Evolutionary conservation across 2,797 vertebrate genomes (phyloP), one percentile per base, ranked within the genome.

Genomic region (Peromyscus attwateri): DNA sequence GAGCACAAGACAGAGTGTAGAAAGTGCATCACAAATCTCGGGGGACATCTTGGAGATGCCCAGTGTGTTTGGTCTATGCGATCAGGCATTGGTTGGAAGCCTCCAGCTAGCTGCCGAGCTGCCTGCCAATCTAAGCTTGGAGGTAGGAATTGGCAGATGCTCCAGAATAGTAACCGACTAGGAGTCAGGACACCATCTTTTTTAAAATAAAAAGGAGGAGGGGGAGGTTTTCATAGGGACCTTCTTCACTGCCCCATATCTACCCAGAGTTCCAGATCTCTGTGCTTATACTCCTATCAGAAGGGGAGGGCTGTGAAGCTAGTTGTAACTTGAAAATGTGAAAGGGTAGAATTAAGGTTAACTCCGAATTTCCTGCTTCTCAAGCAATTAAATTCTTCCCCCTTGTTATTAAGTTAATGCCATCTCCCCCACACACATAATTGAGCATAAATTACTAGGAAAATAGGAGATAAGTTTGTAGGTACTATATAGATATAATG

Each of bases 341-440:
- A 85, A 79, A 37, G 79, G 0, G 43, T 68, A 97, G 88, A 96
- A 57, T 84, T 97, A 97, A 90, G 92, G 80, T 52, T 43, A 96
- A 21, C 71, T 96, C 37, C 87, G 91, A 97, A 96, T 95, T 89
- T 81, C 29, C 96, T 96, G 95, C 92, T 77, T 97, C 76, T 97
- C 70, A 83, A 97, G 70, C 40, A 40, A 77, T 95, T 97, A 94
- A 96, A 94, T 87, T 96, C 68, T 66, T 60, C 77, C 19, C 29
- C 23, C 46, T 96, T 95, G 88, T 70, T 71, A 52, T 23, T 88
- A 17, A 88, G n/a, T 95, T 97, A 98, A 64, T 94, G 1, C 91
- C 31, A 9, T 43, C 60, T 70, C 55, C 40, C 64, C 3, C 16
- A 46, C 52, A 14, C 79, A 88, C 46, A 89, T 96, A 96, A 98